Percentiles rank a stretch among this genome's conserved stretches.
phyloP scores from a whole-genome alignment of 1,140 invertebrate genomes.

The Vollenhovia emeryi region DNA sequence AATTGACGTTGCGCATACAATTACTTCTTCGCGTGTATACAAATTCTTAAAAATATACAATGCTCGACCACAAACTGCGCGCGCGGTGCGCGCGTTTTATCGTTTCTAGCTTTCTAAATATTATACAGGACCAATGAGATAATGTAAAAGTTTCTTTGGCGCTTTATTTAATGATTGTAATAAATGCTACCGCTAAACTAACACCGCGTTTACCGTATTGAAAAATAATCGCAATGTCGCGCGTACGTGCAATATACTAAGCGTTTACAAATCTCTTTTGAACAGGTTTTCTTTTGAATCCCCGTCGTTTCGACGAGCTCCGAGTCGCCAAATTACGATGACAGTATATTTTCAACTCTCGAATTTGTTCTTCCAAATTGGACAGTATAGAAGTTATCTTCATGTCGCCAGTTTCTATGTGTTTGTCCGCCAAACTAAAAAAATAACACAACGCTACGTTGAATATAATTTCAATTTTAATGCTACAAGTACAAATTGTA shows the following conservation, averaged over 20 bases:
- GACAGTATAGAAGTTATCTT: slow-evolving; percentile 1
- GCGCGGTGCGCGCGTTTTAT: too few species aligned
- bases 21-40: too few species aligned
- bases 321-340: not conserved
- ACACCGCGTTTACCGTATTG: not conserved
- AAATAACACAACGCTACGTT: not conserved
- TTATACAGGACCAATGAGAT: not conserved
- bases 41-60: too few species aligned
- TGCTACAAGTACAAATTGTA: not conserved
- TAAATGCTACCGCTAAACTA: not conserved
- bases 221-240: not conserved
- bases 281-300: not conserved
- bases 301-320: not conserved
- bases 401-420: not conserved
- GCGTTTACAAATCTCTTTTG: not conserved
- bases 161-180: not conserved
- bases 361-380: slow-evolving; percentile 50
- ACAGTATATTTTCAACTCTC: slow-evolving; percentile 1
- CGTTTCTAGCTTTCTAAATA: too few species aligned
- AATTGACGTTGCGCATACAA: too few species aligned
- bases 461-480: not conserved
- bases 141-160: not conserved
- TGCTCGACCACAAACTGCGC: too few species aligned
- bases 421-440: slow-evolving; percentile 19
- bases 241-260: not conserved